Evolutionary conservation across 2,888 invertebrate species (phyloP).

Genomic region (Sipha maydis): DNA sequence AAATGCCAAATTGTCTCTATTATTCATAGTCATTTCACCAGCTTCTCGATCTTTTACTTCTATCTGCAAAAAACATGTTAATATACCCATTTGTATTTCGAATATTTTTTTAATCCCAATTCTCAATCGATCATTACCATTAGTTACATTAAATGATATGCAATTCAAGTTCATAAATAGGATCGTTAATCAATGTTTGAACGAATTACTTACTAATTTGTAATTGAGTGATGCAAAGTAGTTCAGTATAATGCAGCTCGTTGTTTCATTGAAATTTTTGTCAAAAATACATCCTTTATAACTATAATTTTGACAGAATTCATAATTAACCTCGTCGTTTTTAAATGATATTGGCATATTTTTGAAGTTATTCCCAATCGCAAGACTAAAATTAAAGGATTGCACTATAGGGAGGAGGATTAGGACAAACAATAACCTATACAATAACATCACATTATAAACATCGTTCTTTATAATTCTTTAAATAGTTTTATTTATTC

Average conservation of each 20-base stretch:
- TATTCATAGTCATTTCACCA: not conserved
- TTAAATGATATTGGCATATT: conserved; percentile 68
- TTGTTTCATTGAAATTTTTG: not conserved
- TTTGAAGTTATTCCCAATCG: conserved; percentile 67
- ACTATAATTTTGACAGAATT: not conserved
- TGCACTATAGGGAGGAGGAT: not conserved
- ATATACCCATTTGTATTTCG: too few species aligned
- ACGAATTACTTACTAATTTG: not conserved
- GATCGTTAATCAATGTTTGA: too few species aligned
- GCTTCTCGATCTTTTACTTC: conserved; percentile 1
- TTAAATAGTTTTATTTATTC: too few species aligned
- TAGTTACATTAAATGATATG: too few species aligned
- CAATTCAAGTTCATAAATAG: too few species aligned
- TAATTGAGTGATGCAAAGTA: conserved; percentile 8
- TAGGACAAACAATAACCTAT: conserved; percentile 17
- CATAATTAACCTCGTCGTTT: conserved; percentile 67
- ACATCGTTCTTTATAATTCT: too few species aligned
- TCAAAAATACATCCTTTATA: conserved; percentile 5
- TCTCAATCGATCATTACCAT: too few species aligned
- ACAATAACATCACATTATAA: not conserved
- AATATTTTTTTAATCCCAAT: too few species aligned
- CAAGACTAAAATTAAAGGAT: conserved; percentile 68
- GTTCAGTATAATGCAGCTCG: conserved; percentile 14
- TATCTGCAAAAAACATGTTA: not conserved
- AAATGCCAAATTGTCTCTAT: not conserved